These are phyloP conservation scores for Hyles lineata DNA, from an alignment of 2,888 invertebrate genomes.

Conservation along the genomic window DNA sequence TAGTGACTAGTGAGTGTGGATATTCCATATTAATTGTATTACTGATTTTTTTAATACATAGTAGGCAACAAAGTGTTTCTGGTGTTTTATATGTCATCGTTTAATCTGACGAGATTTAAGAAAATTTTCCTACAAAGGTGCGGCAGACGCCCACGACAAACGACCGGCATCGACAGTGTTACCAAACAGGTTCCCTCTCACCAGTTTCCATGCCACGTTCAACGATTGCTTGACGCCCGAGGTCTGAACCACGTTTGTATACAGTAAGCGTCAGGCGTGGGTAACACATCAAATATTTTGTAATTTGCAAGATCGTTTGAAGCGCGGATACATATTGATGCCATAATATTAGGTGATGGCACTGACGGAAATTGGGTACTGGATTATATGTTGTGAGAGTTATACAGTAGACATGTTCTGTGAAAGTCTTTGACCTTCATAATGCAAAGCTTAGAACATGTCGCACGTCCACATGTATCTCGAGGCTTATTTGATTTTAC, in stretches of 20 bases:
- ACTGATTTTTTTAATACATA: neutral
- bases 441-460: too few species aligned
- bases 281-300: conserved; percentile 34
- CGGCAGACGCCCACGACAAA: conserved; percentile 67
- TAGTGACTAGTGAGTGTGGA: neutral
- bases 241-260: conserved; percentile 30
- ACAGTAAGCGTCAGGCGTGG: conserved; percentile 36
- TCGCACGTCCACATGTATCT: too few species aligned
- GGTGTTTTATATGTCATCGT: neutral
- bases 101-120: conserved; percentile 35
- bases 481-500: too few species aligned
- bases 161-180: conserved; percentile 51
- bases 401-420: too few species aligned
- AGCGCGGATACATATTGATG: neutral
- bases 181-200: conserved; percentile 81
- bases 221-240: conserved; percentile 34
- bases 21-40: neutral
- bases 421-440: too few species aligned
- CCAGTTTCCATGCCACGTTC: conserved; percentile 58
- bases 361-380: neutral
- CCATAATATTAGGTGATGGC: neutral
- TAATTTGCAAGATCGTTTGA: conserved; percentile 25
- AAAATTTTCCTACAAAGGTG: conserved; percentile 47
- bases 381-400: too few species aligned
- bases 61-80: neutral